Evolutionary conservation across 2,113 vertebrate species (phyloP).

Genomic region (Irena cyanogastra): DNA sequence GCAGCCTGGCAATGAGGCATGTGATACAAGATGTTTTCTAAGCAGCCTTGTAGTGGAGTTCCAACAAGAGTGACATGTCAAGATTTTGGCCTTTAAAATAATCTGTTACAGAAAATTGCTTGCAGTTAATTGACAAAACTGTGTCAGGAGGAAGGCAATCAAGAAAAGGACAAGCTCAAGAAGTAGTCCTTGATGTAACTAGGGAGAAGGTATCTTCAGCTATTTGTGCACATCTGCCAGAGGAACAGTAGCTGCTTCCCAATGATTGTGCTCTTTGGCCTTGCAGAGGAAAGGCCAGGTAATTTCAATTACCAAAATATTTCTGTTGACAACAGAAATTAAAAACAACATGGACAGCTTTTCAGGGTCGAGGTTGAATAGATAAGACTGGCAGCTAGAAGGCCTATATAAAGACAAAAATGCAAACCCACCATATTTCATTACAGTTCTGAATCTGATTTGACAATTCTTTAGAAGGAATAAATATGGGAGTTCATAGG

Average conservation of each 20-base stretch:
- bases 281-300: background rate
- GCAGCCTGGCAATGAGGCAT: background rate
- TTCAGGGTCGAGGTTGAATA: background rate
- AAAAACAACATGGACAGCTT: background rate
- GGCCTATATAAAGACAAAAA: background rate
- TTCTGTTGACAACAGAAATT: background rate
- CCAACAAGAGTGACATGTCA: accelerated
- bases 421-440: background rate
- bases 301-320: background rate
- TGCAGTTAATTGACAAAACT: background rate
- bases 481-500: background rate
- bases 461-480: background rate
- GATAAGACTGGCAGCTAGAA: background rate
- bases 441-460: background rate
- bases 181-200: background rate
- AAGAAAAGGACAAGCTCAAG: background rate
- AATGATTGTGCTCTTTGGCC: background rate
- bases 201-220: background rate
- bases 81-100: background rate
- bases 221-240: background rate
- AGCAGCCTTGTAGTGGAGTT: background rate
- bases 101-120: background rate
- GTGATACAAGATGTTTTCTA: background rate
- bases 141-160: background rate
- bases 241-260: background rate